These are phyloP conservation scores for Notolepis coatsorum DNA, from an alignment of 2,797 vertebrate genomes.

Conservation along the genomic window DNA sequence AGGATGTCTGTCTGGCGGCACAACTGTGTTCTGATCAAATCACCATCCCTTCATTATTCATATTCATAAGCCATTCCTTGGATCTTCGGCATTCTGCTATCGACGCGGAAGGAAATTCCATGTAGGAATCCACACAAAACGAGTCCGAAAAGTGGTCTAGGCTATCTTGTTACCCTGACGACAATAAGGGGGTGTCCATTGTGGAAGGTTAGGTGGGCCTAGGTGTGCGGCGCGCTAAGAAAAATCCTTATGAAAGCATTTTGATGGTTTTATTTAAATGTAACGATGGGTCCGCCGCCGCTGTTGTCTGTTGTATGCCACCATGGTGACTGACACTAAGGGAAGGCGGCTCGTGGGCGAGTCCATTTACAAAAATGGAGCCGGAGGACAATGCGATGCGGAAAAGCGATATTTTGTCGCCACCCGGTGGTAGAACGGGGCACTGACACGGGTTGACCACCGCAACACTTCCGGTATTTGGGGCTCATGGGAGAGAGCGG, in stretches of 20 bases:
- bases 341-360: conserved; percentile 77
- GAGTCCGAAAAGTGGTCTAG: neutral
- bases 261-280: conserved; percentile 53
- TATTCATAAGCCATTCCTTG: conserved; percentile 61
- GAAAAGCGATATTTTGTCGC: conserved; percentile 37
- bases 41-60: conserved; percentile 46
- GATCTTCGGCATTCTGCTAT: conserved; percentile 71
- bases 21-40: conserved; percentile 33
- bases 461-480: too few species aligned
- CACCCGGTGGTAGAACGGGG: conserved; percentile 59
- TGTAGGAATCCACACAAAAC: conserved; percentile 40
- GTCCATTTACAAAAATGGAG: conserved; percentile 65
- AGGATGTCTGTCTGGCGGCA: neutral
- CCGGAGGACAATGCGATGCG: conserved; percentile 4
- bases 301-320: conserved; percentile 77
- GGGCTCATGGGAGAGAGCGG: too few species aligned
- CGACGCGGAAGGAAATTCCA: conserved; percentile 61
- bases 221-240: conserved; percentile 24
- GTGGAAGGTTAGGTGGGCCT: conserved; percentile 23
- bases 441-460: too few species aligned
- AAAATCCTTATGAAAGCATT: conserved; percentile 37
- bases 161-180: conserved; percentile 47
- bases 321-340: conserved; percentile 85
- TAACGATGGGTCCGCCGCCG: conserved; percentile 53
- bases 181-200: conserved; percentile 52